Percentiles rank a stretch among this genome's conserved stretches.
These are phyloP conservation scores for Dicycla oo DNA, from an alignment of 2,888 invertebrate species.

Conservation along the genomic window DNA sequence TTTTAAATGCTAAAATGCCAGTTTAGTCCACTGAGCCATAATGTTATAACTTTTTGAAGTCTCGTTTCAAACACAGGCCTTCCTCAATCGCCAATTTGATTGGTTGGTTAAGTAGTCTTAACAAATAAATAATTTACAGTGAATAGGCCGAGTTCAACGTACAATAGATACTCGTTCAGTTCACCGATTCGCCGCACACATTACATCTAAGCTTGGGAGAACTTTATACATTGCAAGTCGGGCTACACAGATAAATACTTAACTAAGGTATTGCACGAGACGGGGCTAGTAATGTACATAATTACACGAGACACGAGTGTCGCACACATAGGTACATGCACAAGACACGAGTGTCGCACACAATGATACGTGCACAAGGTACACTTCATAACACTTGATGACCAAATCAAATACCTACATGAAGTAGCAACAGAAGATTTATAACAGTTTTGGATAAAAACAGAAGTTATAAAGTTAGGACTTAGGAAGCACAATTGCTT, in stretches of 20 bases:
- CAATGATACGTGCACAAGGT: not conserved
- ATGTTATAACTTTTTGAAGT: not conserved
- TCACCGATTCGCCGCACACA: constrained; percentile 29
- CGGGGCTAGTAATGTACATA: constrained; percentile 86
- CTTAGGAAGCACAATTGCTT: not conserved
- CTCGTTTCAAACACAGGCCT: not conserved
- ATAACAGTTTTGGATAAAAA: not conserved
- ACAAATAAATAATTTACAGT: constrained; percentile 6
- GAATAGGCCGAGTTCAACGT: constrained; percentile 20
- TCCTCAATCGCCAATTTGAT: constrained; percentile 24
- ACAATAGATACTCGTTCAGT: constrained; percentile 13
- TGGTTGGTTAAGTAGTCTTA: not conserved
- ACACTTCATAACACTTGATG: constrained; percentile 9
- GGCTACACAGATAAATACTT: constrained; percentile 89
- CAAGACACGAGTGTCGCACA: constrained; percentile 40
- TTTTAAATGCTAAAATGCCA: not conserved
- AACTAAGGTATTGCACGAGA: constrained; percentile 90
- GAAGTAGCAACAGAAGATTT: not conserved
- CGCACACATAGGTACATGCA: constrained; percentile 24
- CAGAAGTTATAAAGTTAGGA: not conserved
- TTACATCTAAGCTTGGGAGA: constrained; percentile 63
- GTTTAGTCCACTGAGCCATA: not conserved
- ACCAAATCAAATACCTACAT: not conserved
- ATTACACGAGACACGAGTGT: constrained; percentile 79
- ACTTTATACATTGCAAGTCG: constrained; percentile 86